Evolutionary conservation across 1,140 invertebrate species (phyloP), one percentile per base, ranked within the genome.

Genomic region (Lepidurus packardi): DNA sequence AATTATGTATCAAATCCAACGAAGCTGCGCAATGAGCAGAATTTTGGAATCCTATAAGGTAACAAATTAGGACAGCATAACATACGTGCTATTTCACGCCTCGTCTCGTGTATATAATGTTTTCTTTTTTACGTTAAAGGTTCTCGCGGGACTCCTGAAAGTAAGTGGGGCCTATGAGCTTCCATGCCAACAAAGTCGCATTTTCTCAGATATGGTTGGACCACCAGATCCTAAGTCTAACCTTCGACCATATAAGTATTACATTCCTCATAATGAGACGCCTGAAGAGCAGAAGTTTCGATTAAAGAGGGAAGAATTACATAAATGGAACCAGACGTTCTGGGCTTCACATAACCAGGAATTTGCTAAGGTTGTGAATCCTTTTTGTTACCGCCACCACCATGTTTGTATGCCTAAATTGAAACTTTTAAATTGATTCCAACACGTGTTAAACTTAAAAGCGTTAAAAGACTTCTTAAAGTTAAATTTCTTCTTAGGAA

Each of bases 291-390:
- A 8, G 16, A 21, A 45, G 1, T 77, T 43, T 10, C 75, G 75
- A n/a, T 16, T 45, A 13, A 42, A 77, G 47, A 43, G 75, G 24
- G 75, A 77, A 45, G 24, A 45, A 77, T 16, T 77, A 7, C 75
- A 77, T n/a, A 43, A 24, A 44, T 77, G 75, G 75, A 77, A 77
- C 75, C 75, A 77, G 41, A 41, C 24, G n/a, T 77, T 77, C 47
- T 77, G 75, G 75, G 47, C 75, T 16, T 25, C 43, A 10, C 75
- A 77, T 7, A 77, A 77, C 47, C 43, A 43, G 16, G 44, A 43
- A 34, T 77, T 77, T 5, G 11, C 43, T 53, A 47, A 77, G 75
- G 75, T 65, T 65, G 21, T 11, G 7, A 65, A 65, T 13, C 13
- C 13, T n/a, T 65, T 65, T 9, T 21, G 16, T 65, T 47, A 16